Conservation (phyloP, 2,888 invertebrate species). For the Ectemnius cavifrons region DNA sequence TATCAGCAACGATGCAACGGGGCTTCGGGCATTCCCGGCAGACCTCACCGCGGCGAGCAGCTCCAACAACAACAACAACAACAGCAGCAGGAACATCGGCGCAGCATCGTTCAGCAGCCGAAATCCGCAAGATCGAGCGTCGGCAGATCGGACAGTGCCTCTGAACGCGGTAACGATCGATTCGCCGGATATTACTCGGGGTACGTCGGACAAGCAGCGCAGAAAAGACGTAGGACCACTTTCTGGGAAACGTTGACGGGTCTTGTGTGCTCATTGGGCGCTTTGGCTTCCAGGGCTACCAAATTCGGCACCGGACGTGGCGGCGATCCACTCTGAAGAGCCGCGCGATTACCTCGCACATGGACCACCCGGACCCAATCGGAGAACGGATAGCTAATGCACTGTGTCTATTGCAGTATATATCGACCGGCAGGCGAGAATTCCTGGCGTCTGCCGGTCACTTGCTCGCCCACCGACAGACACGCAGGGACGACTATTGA, state of each 20-base stretch:
- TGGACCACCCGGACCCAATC: conserved; percentile 5
- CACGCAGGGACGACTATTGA: no score
- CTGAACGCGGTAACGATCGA: conserved; percentile 49
- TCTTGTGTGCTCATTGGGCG: conserved; percentile 78
- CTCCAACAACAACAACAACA: conserved; percentile 33
- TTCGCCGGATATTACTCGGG: conserved; percentile 55
- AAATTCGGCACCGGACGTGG: conserved; percentile 72
- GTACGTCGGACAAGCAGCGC: conserved; percentile 58
- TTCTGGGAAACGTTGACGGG: conserved; percentile 78
- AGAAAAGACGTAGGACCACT: conserved; percentile 68
- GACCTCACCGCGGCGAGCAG: conserved; percentile 26
- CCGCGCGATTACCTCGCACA: conserved; percentile 30
- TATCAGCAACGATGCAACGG: conserved; percentile 37
- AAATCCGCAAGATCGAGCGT: conserved; percentile 54
- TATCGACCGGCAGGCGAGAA: not conserved
- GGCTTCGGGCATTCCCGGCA: conserved; percentile 47
- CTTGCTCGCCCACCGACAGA: no score
- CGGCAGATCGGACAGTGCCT: conserved; percentile 42
- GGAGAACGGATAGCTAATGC: not conserved
- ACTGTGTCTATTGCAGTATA: not conserved
- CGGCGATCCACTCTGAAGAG: conserved; percentile 69
- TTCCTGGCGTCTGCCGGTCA: no score
- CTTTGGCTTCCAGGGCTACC: conserved; percentile 76
- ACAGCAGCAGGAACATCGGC: conserved; percentile 39
- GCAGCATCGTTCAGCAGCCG: conserved; percentile 62